Evolutionary conservation across 2,888 invertebrate genomes (phyloP), one percentile per base, ranked within the genome.

Genomic region (Villa cingulata): DNA sequence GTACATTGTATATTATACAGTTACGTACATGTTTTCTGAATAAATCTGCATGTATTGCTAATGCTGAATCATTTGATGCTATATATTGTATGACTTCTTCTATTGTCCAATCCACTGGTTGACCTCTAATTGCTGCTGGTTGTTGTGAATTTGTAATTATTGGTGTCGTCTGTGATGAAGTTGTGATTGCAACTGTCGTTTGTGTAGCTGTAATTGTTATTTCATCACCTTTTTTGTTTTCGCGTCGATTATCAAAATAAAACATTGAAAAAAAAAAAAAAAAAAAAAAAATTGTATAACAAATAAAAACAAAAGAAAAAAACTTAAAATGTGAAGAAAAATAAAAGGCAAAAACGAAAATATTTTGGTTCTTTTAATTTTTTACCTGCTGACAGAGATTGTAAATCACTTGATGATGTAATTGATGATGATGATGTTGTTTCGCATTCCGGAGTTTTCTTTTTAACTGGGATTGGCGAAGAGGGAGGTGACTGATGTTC

Each of bases 1-100:
- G 10, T 34, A 14, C 14, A 34, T 34, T 10, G 15, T 14, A 4
- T 34, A n/a, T 14, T 15, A 34, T 14, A 34, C 10, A 12, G 9
- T 32, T 50, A 78, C 86, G 79, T 65, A 92, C 92, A 71, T 95
- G 94, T 73, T 85, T 89, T 59, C 89, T 76, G 68, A 95, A 95
- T 50, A 92, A 74, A 64, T 95, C 94, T 0, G 91, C 88, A 68
- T 94, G 89, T 1, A 83, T 78, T 15, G 85, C 83, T 43, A 95
- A 74, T 44, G 84, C 82, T 36, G 82, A 80, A 70, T 95, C 95
- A 19, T 85, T 81, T 50, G 83, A 80, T 48, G 84, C 84, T 54
- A 96, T 91, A 68, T 88, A 86, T 54, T 85, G 82, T 59, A 94
- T 92, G 49, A 95, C 95, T 64, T 95, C 91, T 62, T 95, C 94